Evolutionary conservation across 2,113 vertebrate species (phyloP), one percentile per base, ranked within the genome.

Genomic region (Centrocercus urophasianus): DNA sequence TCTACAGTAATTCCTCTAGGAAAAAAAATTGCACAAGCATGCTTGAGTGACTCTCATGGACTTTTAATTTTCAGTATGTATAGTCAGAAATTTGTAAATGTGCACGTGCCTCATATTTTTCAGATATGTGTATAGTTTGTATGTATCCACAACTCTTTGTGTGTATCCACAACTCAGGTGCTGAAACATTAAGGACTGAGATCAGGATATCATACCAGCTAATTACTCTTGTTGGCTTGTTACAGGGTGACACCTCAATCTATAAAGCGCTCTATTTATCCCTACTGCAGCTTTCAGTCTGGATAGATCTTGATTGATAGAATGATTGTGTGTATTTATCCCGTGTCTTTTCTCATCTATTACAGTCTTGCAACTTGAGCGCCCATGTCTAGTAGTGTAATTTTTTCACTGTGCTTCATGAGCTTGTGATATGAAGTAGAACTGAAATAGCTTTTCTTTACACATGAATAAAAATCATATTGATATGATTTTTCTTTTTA

Each of bases 401-500:
- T 25, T 2, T 67, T 61, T 83, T 59, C 38, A 40, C 25, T 52
- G 0, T 30, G 18, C 6, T 67, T 4, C 5, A 17, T 38, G 8
- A 50, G 28, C 8, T 86, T 86, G 81, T 63, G 20, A 48, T n/a
- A 22, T 25, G 30, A 20, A 19, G 36, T 34, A 30, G 43, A 52
- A 8, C 16, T 70, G 59, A 93, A 52, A 65, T 50, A 66, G 3
- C 3, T 47, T 78, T 10, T 6, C 4, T 66, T 22, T 4, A 32
- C 2, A 60, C 57, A 48, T 16, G 50, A 50, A 40, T 77, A 54
- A 86, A 42, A 72, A 11, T 10, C 1, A 16, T 71, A 17, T 28
- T 90, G 19, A 32, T 43, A 65, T 14, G 3, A 18, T 88, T 85
- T 90, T 93, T 74, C n/a, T 50, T 45, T 76, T 90, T 86, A 99